Percentiles rank a stretch among this genome's conserved stretches.
Evolutionary conservation across 1,140 invertebrate genomes (phyloP).

Genomic region (Calosoma granatense): DNA sequence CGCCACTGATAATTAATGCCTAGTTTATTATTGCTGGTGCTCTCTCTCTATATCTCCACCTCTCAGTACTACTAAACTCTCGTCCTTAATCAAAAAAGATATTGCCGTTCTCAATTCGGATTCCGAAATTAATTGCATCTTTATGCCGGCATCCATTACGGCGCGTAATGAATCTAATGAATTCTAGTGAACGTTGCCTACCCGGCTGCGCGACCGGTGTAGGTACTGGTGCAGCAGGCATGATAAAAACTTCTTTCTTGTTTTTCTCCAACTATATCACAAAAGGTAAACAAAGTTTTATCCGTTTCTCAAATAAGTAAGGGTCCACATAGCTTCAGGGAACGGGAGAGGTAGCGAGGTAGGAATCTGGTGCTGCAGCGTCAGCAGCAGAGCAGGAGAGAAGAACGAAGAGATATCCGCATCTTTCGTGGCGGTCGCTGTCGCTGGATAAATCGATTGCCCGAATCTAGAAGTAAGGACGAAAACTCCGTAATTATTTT

Average conservation of each 20-base stretch:
- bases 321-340: not conserved
- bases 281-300: slow-evolving; percentile 6
- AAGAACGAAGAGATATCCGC: not conserved
- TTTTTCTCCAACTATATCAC: not conserved
- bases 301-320: slow-evolving; percentile 2
- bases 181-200: not conserved
- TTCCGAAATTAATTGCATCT: slow-evolving; percentile 5
- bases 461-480: not conserved
- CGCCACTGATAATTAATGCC: slow-evolving; percentile 1
- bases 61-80: slow-evolving; percentile 2
- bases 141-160: slow-evolving; percentile 3
- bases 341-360: too few species aligned
- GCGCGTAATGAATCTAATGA: slow-evolving; percentile 5
- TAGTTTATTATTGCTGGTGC: not conserved
- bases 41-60: not conserved
- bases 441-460: not conserved
- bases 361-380: too few species aligned
- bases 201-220: not conserved
- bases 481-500: not conserved
- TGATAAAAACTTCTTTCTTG: not conserved
- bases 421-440: not conserved
- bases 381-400: too few species aligned
- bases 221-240: not conserved
- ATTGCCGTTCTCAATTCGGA: slow-evolving; percentile 3
- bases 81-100: slow-evolving; percentile 5